Base-by-base conservation (phyloP, 2,888 invertebrate genomes). In the Colletes collaris region DNA sequence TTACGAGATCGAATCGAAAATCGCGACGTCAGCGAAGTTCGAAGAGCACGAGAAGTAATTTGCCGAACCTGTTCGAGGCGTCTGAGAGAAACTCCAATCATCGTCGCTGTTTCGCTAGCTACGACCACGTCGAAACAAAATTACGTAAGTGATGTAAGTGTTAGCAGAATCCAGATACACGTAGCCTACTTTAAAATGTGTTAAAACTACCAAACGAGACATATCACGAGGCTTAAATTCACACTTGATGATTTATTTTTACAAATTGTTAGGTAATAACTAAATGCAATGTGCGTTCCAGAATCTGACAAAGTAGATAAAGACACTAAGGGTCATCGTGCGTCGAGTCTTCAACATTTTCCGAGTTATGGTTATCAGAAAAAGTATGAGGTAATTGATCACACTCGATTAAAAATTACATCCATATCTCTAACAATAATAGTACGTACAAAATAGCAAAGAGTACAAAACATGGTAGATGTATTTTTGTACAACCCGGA, bases 141-240 rank as follows among this genome's bases (percentile, higher is more conserved):
- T 91, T 91, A 91, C 90, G 90, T 90, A 91, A 91, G 91, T 91
- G 89, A 91, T 88, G 91, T 90, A 90, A 91, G 91, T 91, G 86
- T 69, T 76, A 19, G 19, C 37, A 5, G 35, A 13, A 53, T 27
- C 27, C 2, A 27, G 27, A 27, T 27, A 27, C 27, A 27, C 27
- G 27, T 27, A 27, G 27, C 27, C 27, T 27, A 27, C 27, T 27
- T 27, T 27, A 27, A 27, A 27, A 27, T 27, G 27, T 27, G 27
- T 27, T 27, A 27, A 1, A 27, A 27, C 27, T 27, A 27, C 27
- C 27, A 27, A 27, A 27, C 27, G 27, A 27, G 27, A 27, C 27
- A 27, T 27, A 27, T 27, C 2, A 27, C 2, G 27, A 27, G 27
- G 2, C 27, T 27, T 27, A 27, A 27, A 27, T 27, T 27, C 27